Percentiles rank a stretch among this genome's conserved stretches.
phyloP scores from a whole-genome alignment of 2,888 invertebrate species.

The Hydraecia micacea region DNA sequence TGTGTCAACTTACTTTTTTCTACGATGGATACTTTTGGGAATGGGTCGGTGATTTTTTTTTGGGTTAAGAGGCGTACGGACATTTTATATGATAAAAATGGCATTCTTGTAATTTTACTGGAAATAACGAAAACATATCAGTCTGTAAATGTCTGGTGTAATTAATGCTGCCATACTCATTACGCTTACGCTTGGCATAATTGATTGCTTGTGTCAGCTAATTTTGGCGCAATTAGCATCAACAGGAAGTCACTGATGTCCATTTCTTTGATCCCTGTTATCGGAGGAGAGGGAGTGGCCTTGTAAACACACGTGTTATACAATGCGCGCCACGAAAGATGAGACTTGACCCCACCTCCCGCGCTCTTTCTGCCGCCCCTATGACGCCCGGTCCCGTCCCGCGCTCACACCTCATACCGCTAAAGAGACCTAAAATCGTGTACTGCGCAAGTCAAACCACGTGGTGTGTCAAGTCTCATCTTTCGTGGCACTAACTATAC shows the following conservation, averaged over 20 bases:
- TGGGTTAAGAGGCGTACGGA: not conserved
- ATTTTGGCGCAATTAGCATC: conserved; percentile 13
- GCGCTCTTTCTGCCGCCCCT: no score
- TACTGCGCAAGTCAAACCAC: no score
- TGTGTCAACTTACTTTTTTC: conserved; percentile 48
- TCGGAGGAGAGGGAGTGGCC: not conserved
- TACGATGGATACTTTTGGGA: conserved; percentile 26
- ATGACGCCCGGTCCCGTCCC: no score
- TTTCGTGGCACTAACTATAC: no score
- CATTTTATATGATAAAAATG: conserved; percentile 8
- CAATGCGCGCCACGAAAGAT: no score
- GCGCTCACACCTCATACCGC: no score
- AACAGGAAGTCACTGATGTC: not conserved
- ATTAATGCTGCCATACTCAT: not conserved
- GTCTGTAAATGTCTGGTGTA: not conserved
- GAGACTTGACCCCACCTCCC: no score
- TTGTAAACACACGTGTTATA: not conserved
- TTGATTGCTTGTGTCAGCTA: conserved; percentile 3
- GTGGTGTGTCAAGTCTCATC: no score
- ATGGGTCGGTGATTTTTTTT: not conserved
- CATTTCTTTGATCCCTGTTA: conserved; percentile 4
- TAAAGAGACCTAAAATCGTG: no score
- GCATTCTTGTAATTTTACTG: not conserved
- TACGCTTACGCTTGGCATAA: not conserved
- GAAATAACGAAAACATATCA: not conserved